These are phyloP conservation scores for Takifugu bimaculatus DNA, from an alignment of 2,113 vertebrate species.

Conservation along the genomic window DNA sequence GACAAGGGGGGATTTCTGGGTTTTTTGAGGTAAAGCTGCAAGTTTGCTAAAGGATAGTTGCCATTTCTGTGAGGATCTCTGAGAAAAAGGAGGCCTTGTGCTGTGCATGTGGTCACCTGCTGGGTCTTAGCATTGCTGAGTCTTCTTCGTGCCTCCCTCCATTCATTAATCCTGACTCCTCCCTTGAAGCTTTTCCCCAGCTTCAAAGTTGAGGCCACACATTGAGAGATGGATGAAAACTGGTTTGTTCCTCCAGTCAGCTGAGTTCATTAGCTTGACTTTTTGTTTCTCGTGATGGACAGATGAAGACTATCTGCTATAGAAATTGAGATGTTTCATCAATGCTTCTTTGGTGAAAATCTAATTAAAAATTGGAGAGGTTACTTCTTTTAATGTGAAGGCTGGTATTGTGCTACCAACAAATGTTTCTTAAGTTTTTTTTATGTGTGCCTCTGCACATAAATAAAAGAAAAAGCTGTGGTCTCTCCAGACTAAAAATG, in stretches of 20 bases:
- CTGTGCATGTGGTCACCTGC: slow-evolving; percentile 36
- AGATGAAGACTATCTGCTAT: slow-evolving; percentile 19
- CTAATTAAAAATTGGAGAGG: neutral
- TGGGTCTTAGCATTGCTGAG: slow-evolving; percentile 18
- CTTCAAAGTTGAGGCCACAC: neutral
- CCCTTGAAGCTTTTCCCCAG: slow-evolving; percentile 1
- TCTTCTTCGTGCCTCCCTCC: slow-evolving; percentile 30
- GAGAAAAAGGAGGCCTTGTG: slow-evolving; percentile 31
- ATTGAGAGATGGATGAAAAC: neutral
- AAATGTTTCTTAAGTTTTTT: too few species aligned
- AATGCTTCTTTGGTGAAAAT: slow-evolving; percentile 1
- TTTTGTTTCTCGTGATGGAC: slow-evolving; percentile 31
- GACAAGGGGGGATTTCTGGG: neutral
- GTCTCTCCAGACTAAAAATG: slow-evolving; percentile 44
- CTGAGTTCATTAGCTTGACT: too few species aligned
- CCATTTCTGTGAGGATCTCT: slow-evolving; percentile 25
- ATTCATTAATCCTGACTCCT: slow-evolving; percentile 12
- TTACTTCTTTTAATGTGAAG: neutral
- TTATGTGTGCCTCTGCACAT: neutral
- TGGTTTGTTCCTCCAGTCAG: too few species aligned
- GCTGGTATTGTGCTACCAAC: too few species aligned
- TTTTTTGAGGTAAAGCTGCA: slow-evolving; percentile 23
- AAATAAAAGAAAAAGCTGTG: slow-evolving; percentile 4
- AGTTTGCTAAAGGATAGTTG: slow-evolving; percentile 17
- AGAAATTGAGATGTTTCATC: too few species aligned